Evolutionary conservation across 2,113 vertebrate species (phyloP), one percentile per base, ranked within the genome.

Genomic region (Anarrhichthys ocellatus): DNA sequence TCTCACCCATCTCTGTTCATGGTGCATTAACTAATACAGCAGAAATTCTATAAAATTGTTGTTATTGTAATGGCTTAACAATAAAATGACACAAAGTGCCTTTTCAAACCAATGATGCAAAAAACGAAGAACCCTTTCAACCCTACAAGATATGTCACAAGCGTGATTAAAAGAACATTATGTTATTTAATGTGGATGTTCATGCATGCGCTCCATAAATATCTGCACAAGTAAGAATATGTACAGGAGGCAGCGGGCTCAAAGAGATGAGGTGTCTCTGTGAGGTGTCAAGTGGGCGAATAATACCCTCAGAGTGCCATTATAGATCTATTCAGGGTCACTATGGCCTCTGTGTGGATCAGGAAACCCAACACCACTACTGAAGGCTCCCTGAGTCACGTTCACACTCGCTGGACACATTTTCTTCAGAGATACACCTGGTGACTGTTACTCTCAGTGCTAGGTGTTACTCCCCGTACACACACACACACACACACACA

Each of bases 291-390:
- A 84, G 66, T 78, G 78, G 78, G 68, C 72, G 82, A 86, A 90
- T 90, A 88, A 89, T 86, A 83, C 81, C 86, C 74, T 71, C 76
- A n/a, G 63, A 85, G 82, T 81, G 76, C 87, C 66, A 67, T 91
- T 76, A 89, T 86, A 67, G 82, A 90, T 89, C 91, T 90, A 83
- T 88, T 82, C 81, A 83, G 71, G 84, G 77, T 80, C 84, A 72
- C 83, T 80, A 61, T 75, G 72, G 73, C 63, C 86, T 86, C 85
- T 20, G 29, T 76, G 73, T 50, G 40, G 87, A 73, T 65, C 81
- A 67, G 74, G 91, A 63, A 89, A 91, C 83, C 74, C 69, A 64
- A 89, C 78, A 83, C 90, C 86, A 82, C 88, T 76, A 90, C 89
- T 76, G 61, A 88, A 89, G 83, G 44, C 82, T 81, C 81, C 83